Evolutionary conservation across 2,113 vertebrate species (phyloP).

Genomic region (Catharus bicknelli): DNA sequence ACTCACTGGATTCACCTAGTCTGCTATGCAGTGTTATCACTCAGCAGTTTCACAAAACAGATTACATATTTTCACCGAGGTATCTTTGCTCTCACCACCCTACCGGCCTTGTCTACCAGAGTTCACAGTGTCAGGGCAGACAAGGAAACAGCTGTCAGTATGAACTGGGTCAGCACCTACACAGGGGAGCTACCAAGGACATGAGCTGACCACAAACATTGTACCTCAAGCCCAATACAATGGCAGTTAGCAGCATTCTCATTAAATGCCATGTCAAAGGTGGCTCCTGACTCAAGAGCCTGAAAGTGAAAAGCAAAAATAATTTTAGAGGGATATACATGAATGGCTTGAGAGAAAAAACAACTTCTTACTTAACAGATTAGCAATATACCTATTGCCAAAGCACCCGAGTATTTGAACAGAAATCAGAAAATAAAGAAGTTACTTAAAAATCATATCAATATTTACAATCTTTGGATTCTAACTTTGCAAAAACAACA

Average conservation of each 20-base stretch:
- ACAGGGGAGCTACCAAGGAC: neutral
- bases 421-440: neutral
- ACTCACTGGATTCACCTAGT: neutral
- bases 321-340: neutral
- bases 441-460: neutral
- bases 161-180: neutral
- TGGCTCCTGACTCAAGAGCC: neutral
- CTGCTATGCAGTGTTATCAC: neutral
- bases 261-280: neutral
- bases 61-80: neutral
- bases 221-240: neutral
- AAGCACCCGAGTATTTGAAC: neutral
- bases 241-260: neutral
- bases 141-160: neutral
- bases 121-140: neutral
- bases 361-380: neutral
- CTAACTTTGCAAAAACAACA: neutral
- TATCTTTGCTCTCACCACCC: neutral
- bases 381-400: neutral
- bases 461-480: neutral
- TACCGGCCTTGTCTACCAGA: neutral
- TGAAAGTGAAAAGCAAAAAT: neutral
- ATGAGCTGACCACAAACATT: rapidly evolving
- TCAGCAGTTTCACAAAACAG: neutral
- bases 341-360: neutral